Conservation (phyloP, 2,113 vertebrate genomes). For the Gadus chalcogrammus region DNA sequence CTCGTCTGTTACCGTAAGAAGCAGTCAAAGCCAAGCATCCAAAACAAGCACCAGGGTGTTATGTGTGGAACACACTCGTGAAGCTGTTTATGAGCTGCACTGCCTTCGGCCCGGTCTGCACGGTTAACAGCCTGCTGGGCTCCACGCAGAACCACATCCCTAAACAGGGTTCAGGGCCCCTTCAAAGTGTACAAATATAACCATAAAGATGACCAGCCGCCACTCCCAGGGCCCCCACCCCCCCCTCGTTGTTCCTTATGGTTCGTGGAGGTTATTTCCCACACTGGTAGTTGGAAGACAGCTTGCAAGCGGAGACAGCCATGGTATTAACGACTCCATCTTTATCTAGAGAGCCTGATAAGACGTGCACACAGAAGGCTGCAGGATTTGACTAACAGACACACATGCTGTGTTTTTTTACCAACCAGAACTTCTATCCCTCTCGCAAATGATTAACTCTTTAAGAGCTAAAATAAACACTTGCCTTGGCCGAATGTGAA, state of each 20-base stretch:
- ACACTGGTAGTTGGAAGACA: conserved; percentile 34
- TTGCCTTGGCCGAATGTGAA: conserved; percentile 23
- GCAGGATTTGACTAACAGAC: conserved; percentile 30
- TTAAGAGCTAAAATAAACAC: conserved; percentile 26
- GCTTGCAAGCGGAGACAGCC: conserved; percentile 56
- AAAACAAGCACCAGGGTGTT: no score
- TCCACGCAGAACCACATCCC: no score
- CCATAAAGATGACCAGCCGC: no score
- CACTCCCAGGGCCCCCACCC: no score
- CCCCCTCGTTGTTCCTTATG: conserved; percentile 13
- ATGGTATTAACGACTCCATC: conserved; percentile 46
- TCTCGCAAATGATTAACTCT: conserved; percentile 58
- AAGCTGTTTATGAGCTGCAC: no score
- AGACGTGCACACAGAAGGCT: conserved; percentile 50
- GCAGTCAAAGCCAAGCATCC: no score
- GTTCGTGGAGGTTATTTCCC: conserved; percentile 38
- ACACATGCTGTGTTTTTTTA: conserved; percentile 29
- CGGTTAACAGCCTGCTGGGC: no score
- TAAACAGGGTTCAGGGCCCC: no score
- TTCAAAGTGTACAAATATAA: no score
- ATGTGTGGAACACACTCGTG: no score
- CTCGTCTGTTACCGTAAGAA: no score
- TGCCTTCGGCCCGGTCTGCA: no score
- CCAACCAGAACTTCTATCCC: conserved; percentile 33
- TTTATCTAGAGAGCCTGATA: conserved; percentile 59